Conservation (phyloP, 2,888 invertebrate genomes). For the Aleiodes alternator region DNA sequence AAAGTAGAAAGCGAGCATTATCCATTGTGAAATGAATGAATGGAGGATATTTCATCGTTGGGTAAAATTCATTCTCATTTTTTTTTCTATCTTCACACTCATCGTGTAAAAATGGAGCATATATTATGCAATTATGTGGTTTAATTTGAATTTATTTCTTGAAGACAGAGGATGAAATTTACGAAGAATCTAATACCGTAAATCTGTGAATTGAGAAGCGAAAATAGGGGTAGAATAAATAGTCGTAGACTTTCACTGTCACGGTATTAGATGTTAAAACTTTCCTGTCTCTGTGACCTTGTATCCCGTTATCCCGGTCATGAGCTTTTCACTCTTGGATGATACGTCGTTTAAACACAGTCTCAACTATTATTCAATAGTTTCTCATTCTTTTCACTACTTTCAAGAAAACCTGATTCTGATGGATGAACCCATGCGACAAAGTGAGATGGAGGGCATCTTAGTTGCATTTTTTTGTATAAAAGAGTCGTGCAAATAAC, state of each 20-base stretch:
- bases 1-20: slow-evolving; percentile 68
- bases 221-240: slow-evolving; percentile 20
- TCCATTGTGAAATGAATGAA: slow-evolving; percentile 68
- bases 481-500: slow-evolving; percentile 59
- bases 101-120: neutral
- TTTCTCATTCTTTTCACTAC: neutral
- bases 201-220: too few relatives aligned
- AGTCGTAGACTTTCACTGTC: slow-evolving; percentile 54
- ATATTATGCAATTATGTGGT: slow-evolving; percentile 11
- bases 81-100: slow-evolving; percentile 36
- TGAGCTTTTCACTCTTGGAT: slow-evolving; percentile 27
- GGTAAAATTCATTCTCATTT: slow-evolving; percentile 40
- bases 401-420: neutral
- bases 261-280: slow-evolving; percentile 48
- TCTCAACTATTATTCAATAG: slow-evolving; percentile 33
- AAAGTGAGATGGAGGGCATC: neutral
- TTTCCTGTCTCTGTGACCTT: slow-evolving; percentile 53
- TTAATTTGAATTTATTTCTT: neutral
- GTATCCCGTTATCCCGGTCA: slow-evolving; percentile 38
- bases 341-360: slow-evolving; percentile 19
- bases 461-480: neutral
- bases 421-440: neutral
- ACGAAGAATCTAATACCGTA: neutral
- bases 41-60: slow-evolving; percentile 36
- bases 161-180: neutral